These are phyloP conservation scores for Apolygus lucorum DNA, from an alignment of 1,140 invertebrate species.

Conservation along the genomic window DNA sequence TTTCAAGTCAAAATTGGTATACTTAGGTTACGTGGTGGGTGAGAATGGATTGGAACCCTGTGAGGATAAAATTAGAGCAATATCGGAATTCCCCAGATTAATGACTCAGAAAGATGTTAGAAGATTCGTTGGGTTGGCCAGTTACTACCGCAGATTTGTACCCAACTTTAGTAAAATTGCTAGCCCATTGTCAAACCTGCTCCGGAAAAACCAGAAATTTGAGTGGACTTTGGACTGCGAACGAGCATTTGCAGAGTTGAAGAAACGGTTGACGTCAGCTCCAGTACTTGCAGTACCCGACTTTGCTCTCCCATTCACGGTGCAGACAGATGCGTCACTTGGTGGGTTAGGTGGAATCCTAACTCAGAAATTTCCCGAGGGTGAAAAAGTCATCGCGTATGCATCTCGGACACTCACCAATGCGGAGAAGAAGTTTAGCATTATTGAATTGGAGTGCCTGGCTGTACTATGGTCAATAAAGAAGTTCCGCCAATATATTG, in stretches of 20 bases:
- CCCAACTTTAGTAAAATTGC: slow-evolving; percentile 33
- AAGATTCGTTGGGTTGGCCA: slow-evolving; percentile 35
- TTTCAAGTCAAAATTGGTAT: slow-evolving; percentile 29
- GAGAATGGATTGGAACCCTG: slow-evolving; percentile 37
- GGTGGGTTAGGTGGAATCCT: slow-evolving; percentile 35
- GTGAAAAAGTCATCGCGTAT: slow-evolving; percentile 37
- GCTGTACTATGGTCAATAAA: slow-evolving; percentile 41
- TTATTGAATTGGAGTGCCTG: slow-evolving; percentile 39
- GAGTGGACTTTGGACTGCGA: neutral
- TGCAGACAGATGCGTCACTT: slow-evolving; percentile 36
- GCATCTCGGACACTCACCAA: slow-evolving; percentile 39
- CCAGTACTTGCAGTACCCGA: slow-evolving; percentile 37
- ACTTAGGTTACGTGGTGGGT: slow-evolving; percentile 40
- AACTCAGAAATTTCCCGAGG: slow-evolving; percentile 34
- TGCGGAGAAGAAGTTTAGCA: slow-evolving; percentile 40
- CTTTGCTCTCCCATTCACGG: slow-evolving; percentile 35
- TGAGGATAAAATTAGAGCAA: slow-evolving; percentile 37
- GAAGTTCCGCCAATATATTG: slow-evolving; percentile 44
- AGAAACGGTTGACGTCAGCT: slow-evolving; percentile 37
- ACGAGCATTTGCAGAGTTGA: slow-evolving; percentile 37
- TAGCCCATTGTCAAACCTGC: slow-evolving; percentile 35
- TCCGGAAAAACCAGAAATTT: slow-evolving; percentile 26
- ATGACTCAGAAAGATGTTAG: slow-evolving; percentile 35
- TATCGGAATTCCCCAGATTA: too few species aligned
- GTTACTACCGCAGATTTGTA: slow-evolving; percentile 39